Evolutionary conservation across 2,113 vertebrate genomes (phyloP).

Genomic region (Crotalus horridus): DNA sequence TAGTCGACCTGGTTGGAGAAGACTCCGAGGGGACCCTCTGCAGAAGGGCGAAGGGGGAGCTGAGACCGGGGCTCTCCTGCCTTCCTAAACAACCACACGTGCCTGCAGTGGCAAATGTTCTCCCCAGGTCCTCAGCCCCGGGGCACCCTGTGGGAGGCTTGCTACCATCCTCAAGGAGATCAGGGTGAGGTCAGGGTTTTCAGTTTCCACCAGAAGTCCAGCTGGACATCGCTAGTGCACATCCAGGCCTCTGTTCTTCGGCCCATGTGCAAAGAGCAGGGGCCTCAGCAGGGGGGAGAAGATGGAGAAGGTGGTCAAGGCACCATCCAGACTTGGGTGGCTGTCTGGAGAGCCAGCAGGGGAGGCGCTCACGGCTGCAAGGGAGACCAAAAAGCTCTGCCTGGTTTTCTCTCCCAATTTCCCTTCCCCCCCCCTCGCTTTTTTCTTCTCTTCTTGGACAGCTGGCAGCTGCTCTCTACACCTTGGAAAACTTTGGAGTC

Average conservation of each 20-base stretch:
- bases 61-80: background rate
- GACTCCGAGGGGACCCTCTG: background rate
- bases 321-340: background rate
- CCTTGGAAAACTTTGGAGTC: slow-evolving; percentile 24
- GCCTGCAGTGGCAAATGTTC: background rate
- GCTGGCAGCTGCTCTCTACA: slow-evolving; percentile 57
- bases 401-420: slow-evolving; percentile 1
- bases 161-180: background rate
- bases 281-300: background rate
- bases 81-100: background rate
- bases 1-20: background rate
- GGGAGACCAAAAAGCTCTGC: slow-evolving; percentile 46
- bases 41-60: background rate
- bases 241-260: background rate
- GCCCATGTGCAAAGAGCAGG: background rate
- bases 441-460: slow-evolving; percentile 27
- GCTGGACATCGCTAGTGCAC: background rate
- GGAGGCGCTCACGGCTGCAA: background rate
- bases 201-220: background rate
- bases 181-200: background rate
- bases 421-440: background rate
- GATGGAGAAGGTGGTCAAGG: background rate
- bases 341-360: background rate
- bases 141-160: background rate
- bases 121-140: background rate